Base-by-base conservation (phyloP, 2,888 invertebrate genomes). In the Eupeodes luniger region DNA sequence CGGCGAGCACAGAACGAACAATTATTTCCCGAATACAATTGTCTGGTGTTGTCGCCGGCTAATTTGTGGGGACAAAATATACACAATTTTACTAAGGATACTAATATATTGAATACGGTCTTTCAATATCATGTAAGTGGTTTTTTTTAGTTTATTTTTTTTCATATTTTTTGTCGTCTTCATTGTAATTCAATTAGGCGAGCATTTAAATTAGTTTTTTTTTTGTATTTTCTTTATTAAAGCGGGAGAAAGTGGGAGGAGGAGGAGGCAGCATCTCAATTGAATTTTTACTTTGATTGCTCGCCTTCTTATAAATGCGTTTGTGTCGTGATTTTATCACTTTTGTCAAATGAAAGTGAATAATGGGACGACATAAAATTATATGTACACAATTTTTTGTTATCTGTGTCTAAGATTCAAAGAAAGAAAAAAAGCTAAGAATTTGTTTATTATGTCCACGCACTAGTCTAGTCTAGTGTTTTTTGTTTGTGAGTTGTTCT, bases 41-140 rank as follows among this genome's bases (percentile, higher is more conserved):
- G 99, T 93, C 95, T 99, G 40, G 94, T 98, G 55, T 94, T 99
- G 10, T 99, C 99, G 0, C 99, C 99, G 0, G 98, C 98, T 7
- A 98, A 98, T 94, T 95, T 99, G 82, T 99, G 99, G 99, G 96
- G 96, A 90, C 96, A 97, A 92, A 97, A 97, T 92, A 94, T 96
- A 47, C 96, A 97, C 91, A 95, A 96, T 59, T 98, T 97, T 92
- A 95, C 96, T 74, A 95, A 96, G 89, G 98, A 98, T 92, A 95
- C 96, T 12, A 96, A 97, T 92, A 95, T 98, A 89, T 94, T 98
- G 88, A 96, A 95, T 90, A 98, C 98, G 0, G 96, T 98, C 86
- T 97, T 96, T 93, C 96, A 96, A 90, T 96, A 97, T 93, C 97
- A 98, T 95, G 97, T 97, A 94, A 93, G 93, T 92, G 79, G 76